Evolutionary conservation across 2,797 vertebrate genomes (phyloP), one percentile per base, ranked within the genome.

Genomic region (Cryptoprocta ferox): DNA sequence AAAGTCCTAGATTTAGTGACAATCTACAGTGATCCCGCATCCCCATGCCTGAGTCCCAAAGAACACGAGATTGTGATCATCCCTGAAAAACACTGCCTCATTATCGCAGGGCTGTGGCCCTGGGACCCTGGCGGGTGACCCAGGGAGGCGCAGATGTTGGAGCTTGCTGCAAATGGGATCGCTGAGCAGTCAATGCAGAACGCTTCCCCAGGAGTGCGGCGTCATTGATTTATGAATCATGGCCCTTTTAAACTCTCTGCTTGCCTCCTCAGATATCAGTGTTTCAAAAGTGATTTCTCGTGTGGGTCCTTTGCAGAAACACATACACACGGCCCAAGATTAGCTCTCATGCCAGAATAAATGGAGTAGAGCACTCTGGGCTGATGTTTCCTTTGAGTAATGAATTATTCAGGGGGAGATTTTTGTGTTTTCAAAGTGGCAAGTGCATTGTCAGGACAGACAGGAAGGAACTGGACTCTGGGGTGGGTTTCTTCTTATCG

Each of bases 221-320:
- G 19, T 30, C 98, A 98, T 98, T 82, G 98, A 98, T 98, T 96
- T 97, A 0, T 3, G 97, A 98, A 97, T 98, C 98, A 98, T 94
- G 97, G 95, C 76, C 97, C 98, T 98, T 98, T 99, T 98, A 98
- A 97, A 95, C 98, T 98, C 98, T 97, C 95, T 95, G 89, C 98
- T 98, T 98, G 97, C 92, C 98, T 98, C 98, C 97, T 96, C 92
- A 32, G 96, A 97, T 98, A 98, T 97, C 48, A 97, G 98, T 0
- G 0, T 98, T 97, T 98, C 97, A 89, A 98, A 97, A 97, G 95
- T 93, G 82, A 98, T 98, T 98, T 97, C 97, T 98, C 97, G 79
- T 96, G 84, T 97, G 98, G 98, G 98, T 61, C 96, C 86, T 19
- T 98, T 98, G 98, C 97, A 98, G 97, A 98, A 96, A 82, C 94